These are phyloP conservation scores for Montipora capitata DNA, from an alignment of 92 coral and sea anemone species.

Conservation along the genomic window DNA sequence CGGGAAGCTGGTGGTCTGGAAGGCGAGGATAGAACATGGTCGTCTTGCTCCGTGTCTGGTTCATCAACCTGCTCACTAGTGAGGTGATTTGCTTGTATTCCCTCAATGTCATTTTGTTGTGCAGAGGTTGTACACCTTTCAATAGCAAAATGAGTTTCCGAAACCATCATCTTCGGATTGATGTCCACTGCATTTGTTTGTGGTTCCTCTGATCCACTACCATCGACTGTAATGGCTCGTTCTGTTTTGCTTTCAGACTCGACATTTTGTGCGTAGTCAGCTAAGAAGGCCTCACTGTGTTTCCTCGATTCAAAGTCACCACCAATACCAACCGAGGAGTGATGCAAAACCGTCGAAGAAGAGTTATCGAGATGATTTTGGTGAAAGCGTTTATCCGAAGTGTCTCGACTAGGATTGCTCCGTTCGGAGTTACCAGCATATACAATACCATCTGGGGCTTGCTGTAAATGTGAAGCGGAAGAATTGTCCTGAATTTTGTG, in stretches of 20 bases:
- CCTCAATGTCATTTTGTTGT: background rate
- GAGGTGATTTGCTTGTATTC: background rate
- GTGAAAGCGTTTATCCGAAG: background rate
- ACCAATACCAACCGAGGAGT: conserved; percentile 1
- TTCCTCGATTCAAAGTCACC: background rate
- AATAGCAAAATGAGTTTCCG: background rate
- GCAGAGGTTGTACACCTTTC: background rate
- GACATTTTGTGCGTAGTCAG: background rate
- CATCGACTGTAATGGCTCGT: background rate
- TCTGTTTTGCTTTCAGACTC: background rate
- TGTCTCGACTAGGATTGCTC: background rate
- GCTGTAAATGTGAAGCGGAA: background rate
- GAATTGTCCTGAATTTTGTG: conserved; percentile 4
- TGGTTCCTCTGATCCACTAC: background rate
- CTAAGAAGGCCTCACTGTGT: background rate
- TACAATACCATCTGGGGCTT: conserved; percentile 5
- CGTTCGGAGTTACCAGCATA: background rate
- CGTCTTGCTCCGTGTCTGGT: background rate
- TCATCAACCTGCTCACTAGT: background rate
- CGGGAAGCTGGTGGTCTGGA: background rate
- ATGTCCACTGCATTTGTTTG: background rate
- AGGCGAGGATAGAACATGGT: background rate
- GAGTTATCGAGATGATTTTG: background rate
- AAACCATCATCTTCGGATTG: background rate
- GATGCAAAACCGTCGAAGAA: background rate